phyloP scores from a whole-genome alignment of 1,140 invertebrate genomes.

The Pogonomyrmex californicus region DNA sequence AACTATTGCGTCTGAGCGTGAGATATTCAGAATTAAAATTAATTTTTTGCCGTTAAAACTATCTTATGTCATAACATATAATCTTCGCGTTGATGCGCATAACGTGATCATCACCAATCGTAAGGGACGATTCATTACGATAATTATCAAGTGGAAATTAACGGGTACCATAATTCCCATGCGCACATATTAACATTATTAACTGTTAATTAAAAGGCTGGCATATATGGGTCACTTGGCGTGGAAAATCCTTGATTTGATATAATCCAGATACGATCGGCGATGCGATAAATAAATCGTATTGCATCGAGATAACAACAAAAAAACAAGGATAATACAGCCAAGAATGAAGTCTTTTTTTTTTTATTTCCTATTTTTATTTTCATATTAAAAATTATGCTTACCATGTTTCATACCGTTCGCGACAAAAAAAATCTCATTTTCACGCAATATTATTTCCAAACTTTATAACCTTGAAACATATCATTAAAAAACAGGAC shows the following conservation, averaged over 20 bases:
- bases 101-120: neutral
- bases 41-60: neutral
- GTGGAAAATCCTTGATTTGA: constrained; percentile 33
- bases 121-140: neutral
- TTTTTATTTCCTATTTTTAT: constrained; percentile 34
- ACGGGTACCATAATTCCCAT: neutral
- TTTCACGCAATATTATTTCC: neutral
- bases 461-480: neutral
- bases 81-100: neutral
- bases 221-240: neutral
- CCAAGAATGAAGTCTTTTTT: neutral
- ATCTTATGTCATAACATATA: neutral
- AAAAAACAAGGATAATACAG: constrained; percentile 1
- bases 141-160: constrained; percentile 19
- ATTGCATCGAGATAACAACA: neutral
- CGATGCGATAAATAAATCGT: neutral
- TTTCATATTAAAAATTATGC: neutral
- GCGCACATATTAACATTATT: constrained; percentile 31
- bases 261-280: neutral
- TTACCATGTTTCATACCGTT: neutral
- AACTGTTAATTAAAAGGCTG: constrained; percentile 20
- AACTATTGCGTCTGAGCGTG: neutral
- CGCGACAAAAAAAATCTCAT: neutral
- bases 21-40: constrained; percentile 18
- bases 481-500: neutral